Percentiles rank a stretch among this genome's conserved stretches.
Conservation (phyloP, 2,797 vertebrate species). For the Gallinago stenura region DNA sequence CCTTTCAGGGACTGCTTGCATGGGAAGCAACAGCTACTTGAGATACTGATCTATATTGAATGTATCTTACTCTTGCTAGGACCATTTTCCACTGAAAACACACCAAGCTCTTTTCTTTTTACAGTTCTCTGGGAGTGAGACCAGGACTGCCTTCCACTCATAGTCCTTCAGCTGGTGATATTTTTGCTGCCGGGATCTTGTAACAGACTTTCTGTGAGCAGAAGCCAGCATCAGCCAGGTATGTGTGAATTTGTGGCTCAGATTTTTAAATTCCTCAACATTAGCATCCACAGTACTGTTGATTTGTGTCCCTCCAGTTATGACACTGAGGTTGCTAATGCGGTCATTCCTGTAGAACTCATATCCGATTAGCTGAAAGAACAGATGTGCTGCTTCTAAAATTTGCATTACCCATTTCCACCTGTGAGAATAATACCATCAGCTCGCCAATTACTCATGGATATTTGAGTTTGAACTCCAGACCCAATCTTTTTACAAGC, state of each 20-base stretch:
- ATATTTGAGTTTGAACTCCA: constrained; percentile 47
- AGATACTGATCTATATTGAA: neutral
- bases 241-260: neutral
- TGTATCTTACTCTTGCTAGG: neutral
- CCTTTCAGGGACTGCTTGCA: neutral
- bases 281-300: neutral
- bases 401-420: constrained; percentile 58
- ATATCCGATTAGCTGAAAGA: constrained; percentile 14
- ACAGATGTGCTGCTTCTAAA: constrained; percentile 59
- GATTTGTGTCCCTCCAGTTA: constrained; percentile 39
- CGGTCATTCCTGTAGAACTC: constrained; percentile 42
- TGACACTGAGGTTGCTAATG: constrained; percentile 12
- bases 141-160: neutral
- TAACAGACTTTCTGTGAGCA: neutral
- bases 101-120: neutral
- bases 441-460: neutral
- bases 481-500: constrained; percentile 42
- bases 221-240: neutral
- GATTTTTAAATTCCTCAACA: neutral
- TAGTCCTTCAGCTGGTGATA: neutral
- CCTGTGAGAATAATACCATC: constrained; percentile 38
- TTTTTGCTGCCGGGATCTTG: rapidly evolving
- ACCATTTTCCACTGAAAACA: neutral
- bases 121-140: neutral
- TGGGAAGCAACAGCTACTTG: neutral